Base-by-base conservation (phyloP, 2,113 vertebrate genomes). In the Poecile atricapillus region DNA sequence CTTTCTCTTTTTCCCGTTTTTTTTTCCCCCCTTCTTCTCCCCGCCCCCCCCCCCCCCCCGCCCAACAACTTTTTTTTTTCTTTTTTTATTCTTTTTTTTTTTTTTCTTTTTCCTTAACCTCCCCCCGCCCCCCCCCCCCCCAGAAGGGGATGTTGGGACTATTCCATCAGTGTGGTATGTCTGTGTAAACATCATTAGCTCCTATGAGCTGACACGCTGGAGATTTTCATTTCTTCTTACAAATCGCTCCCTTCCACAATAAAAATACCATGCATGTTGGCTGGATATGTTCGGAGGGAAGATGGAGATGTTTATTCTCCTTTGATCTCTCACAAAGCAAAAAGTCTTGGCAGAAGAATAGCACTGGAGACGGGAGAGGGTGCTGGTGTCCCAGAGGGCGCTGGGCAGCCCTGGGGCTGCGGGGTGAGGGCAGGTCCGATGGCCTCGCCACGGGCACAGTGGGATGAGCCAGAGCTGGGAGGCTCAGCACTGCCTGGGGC, bases 101-200 rank as follows among this genome's bases (percentile, higher is more conserved):
- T 9, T n/a, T 52, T 59, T n/a, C 18, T 56, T 10, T 8, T 20
- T 9, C 0, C 12, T 4, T 4, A 5, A 43, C 43, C 43, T 43
- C 43, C 43, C 28, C 21, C 14, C 37, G 41, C 21, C 55, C 37
- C 58, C 11, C 53, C 71, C n/a, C 27, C 56, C 92, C 90, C 7
- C 86, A 49, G 96, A 62, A 93, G 91, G 97, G 97, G 97, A 97
- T 97, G 96, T 97, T 97, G 97, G 97, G 96, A 90, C 92, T 93
- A 93, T 95, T 97, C 98, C 97, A 96, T 95, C 95, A 79, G 95
- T 95, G 96, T 97, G 98, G 97, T 98, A 98, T 98, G 98, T 98
- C 98, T 98, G 98, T 98, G 96, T 98, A 99, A 99, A 98, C 98
- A 99, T 97, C 95, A 83, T 98, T 98, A 97, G 98, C 97, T 97